Evolutionary conservation across 2,113 vertebrate genomes (phyloP), one percentile per base, ranked within the genome.

Genomic region (Ranitomeya variabilis): DNA sequence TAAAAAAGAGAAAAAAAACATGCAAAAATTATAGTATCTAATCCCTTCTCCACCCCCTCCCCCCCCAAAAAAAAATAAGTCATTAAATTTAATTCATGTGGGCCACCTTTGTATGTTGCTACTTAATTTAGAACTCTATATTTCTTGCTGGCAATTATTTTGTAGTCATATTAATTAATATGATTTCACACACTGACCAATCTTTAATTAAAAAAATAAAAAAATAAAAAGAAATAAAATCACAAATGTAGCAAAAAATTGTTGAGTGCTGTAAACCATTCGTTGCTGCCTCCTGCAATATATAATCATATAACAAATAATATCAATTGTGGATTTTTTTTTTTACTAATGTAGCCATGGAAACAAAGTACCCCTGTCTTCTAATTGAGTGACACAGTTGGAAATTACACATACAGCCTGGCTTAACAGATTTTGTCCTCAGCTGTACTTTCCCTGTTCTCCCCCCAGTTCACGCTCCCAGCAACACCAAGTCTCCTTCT

Each of bases 391-490:
- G 45, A 52, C 73, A 76, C 73, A 52, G 73, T 52, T 51, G 73
- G 73, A 76, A 19, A 76, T 76, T 59, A 62, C 80, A 31, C 16
- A 81, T 62, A 11, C 57, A 62, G 80, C 26, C 57, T 81, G 80
- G 57, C 16, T 12, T 62, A 37, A 12, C 80, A 62, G 80, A 81
- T 81, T 81, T 81, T 81, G 80, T 81, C 80, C 80, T 81, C 57
- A 81, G 57, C 80, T 81, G 80, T 62, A 81, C 59, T 37, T 31
- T 81, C 57, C 15, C 15, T 81, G 11, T 37, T 45, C 57, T 21
- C 8, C 59, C 15, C 59, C 26, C 16, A 62, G 18, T 81, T 21
- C 26, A 15, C 21, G 26, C 80, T 81, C 80, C 80, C 57, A 62
- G 59, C 16, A 19, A 57, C 57, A 19, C 80, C 21, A 15, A 62